Evolutionary conservation across 2,797 vertebrate genomes (phyloP), one percentile per base, ranked within the genome.

Genomic region (Lycodopsis pacificus): DNA sequence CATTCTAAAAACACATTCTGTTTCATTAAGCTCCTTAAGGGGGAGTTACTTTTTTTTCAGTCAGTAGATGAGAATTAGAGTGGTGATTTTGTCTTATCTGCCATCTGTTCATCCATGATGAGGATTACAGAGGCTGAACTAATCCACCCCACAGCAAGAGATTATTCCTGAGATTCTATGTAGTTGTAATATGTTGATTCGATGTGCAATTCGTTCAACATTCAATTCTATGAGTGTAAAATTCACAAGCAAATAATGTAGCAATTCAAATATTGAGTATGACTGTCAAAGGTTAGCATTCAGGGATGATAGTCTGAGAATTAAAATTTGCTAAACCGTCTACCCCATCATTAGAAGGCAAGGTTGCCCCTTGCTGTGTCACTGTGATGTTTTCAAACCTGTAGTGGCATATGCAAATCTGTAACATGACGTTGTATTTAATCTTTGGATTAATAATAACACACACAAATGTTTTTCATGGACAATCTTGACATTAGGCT

Each of bases 51-150:
- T 79, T 81, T 53, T 53, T 83, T 85, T 77, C 63, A 71, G 48
- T 71, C 48, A 61, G 79, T 34, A 25, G 76, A 90, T 75, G 81
- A 88, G 90, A 92, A 91, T 89, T 89, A 91, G 51, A 84, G 77
- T 20, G 38, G 67, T 78, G 85, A 88, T 91, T 93, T 88, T 87
- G 80, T 91, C 82, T 89, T 85, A 85, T 89, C 86, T 89, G 82
- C 93, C 91, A 94, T 95, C 93, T 95, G 93, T 57, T 94, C 87
- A 74, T 87, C 82, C 86, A 87, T 91, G 91, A 84, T 84, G 84
- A 87, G 91, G 94, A 95, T 95, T 95, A 94, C 81, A 86, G 80
- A 66, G 82, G 46, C 57, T 68, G 71, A 77, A 85, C 79, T 94
- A 94, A 95, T 95, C 94, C 90, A 80, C 34, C 66, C 61, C 81